Percentiles rank a stretch among this genome's conserved stretches.
These are phyloP conservation scores for Euzophera pinguis DNA, from an alignment of 2,888 invertebrate genomes.

Conservation along the genomic window DNA sequence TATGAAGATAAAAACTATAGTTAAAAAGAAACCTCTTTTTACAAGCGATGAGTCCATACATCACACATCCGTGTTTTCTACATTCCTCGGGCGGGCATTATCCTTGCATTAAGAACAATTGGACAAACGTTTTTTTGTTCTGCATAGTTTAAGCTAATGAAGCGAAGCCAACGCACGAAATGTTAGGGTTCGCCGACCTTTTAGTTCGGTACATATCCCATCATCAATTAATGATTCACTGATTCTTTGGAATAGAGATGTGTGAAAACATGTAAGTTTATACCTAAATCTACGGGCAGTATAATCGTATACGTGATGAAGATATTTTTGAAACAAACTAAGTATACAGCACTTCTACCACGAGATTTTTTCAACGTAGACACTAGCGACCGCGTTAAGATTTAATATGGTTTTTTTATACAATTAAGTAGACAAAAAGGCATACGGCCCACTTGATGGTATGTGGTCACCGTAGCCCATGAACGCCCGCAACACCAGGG, in stretches of 20 bases:
- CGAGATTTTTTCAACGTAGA: no score
- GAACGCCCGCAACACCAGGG: no score
- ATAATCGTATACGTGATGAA: background rate
- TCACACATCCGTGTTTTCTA: slow-evolving; percentile 15
- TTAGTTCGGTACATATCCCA: slow-evolving; percentile 4
- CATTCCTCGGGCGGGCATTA: slow-evolving; percentile 24
- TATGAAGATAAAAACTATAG: background rate
- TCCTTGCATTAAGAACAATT: slow-evolving; percentile 26
- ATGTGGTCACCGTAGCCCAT: no score
- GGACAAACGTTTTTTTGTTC: slow-evolving; percentile 21
- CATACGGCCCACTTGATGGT: no score
- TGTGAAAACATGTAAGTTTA: background rate
- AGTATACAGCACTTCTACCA: no score
- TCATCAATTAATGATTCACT: slow-evolving; percentile 3
- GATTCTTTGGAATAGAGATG: background rate
- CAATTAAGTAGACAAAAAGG: no score
- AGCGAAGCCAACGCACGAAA: slow-evolving; percentile 24
- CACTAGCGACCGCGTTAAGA: no score
- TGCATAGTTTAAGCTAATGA: slow-evolving; percentile 34
- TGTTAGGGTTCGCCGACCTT: slow-evolving; percentile 27
- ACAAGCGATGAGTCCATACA: slow-evolving; percentile 1
- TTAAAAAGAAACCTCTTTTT: background rate
- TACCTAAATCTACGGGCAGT: background rate
- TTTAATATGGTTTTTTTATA: no score
- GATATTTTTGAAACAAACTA: no score